phyloP scores from a whole-genome alignment of 2,888 invertebrate genomes.

The Alviniconcha strummeri region DNA sequence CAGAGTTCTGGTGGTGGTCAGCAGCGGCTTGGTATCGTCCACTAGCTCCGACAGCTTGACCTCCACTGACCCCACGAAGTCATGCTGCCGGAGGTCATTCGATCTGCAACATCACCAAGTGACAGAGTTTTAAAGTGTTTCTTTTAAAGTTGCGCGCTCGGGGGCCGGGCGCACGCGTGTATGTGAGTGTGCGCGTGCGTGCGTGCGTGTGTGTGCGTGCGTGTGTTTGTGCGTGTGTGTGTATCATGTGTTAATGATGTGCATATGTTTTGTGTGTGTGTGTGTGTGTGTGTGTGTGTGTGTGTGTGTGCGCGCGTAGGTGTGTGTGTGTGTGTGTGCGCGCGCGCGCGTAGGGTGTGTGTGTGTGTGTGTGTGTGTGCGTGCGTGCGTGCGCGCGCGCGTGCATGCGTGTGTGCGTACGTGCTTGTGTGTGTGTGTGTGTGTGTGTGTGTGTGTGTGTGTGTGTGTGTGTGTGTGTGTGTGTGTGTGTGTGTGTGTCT shows the following conservation, averaged over 20 bases:
- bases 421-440: neutral
- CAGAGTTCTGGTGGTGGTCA: constrained; percentile 43
- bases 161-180: too few relatives aligned
- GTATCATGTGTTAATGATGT: neutral
- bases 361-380: neutral
- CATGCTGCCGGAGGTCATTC: constrained; percentile 55
- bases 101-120: constrained; percentile 43
- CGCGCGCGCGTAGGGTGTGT: neutral
- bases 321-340: neutral
- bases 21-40: constrained; percentile 40
- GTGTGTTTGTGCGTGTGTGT: neutral
- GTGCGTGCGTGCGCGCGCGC: neutral
- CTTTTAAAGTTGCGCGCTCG: too few relatives aligned
- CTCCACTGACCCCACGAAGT: constrained; percentile 61
- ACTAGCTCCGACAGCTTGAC: constrained; percentile 50
- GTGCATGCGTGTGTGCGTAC: neutral
- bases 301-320: neutral
- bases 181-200: neutral
- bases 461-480: neutral
- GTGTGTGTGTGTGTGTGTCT: neutral
- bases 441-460: neutral
- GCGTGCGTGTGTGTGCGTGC: neutral
- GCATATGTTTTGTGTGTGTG: constrained; percentile 3
- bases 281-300: constrained; percentile 5
- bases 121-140: too few relatives aligned